These are phyloP conservation scores for Pseudorasbora parva DNA, from an alignment of 2,113 vertebrate genomes.

Conservation along the genomic window DNA sequence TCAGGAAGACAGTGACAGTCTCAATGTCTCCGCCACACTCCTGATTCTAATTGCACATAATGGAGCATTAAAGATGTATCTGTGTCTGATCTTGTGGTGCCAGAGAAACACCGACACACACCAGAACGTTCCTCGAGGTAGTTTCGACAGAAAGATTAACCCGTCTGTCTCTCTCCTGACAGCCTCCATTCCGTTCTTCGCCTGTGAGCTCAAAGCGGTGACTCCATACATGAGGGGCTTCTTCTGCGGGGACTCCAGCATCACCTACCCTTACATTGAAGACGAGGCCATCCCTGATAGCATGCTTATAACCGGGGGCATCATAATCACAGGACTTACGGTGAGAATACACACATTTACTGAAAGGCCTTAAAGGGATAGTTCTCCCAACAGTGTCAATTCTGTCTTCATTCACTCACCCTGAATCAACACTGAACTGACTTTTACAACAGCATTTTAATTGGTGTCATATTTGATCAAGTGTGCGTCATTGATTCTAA, in stretches of 20 bases:
- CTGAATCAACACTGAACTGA: too few species aligned
- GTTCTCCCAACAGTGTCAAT: background rate
- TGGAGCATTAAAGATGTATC: constrained; percentile 36
- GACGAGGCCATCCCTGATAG: constrained; percentile 73
- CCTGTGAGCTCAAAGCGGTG: constrained; percentile 77
- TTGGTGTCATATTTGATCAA: too few species aligned
- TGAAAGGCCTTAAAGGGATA: background rate
- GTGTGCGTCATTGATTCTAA: too few species aligned
- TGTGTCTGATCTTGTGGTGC: constrained; percentile 33
- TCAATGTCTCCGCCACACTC: constrained; percentile 35
- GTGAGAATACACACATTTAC: constrained; percentile 64
- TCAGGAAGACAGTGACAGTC: constrained; percentile 59
- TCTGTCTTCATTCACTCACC: background rate
- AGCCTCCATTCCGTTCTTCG: constrained; percentile 82
- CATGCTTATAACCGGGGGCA: constrained; percentile 75
- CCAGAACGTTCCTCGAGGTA: constrained; percentile 3
- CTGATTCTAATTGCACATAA: constrained; percentile 49
- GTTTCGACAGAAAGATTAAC: background rate
- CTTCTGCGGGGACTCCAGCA: constrained; percentile 80
- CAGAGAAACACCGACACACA: background rate
- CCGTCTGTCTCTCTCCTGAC: constrained; percentile 62
- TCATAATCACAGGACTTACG: constrained; percentile 73
- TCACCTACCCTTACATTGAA: constrained; percentile 72
- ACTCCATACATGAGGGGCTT: constrained; percentile 75
- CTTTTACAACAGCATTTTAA: too few species aligned